Conservation (phyloP, 2,797 vertebrate genomes). For the Megalops cyprinoides region DNA sequence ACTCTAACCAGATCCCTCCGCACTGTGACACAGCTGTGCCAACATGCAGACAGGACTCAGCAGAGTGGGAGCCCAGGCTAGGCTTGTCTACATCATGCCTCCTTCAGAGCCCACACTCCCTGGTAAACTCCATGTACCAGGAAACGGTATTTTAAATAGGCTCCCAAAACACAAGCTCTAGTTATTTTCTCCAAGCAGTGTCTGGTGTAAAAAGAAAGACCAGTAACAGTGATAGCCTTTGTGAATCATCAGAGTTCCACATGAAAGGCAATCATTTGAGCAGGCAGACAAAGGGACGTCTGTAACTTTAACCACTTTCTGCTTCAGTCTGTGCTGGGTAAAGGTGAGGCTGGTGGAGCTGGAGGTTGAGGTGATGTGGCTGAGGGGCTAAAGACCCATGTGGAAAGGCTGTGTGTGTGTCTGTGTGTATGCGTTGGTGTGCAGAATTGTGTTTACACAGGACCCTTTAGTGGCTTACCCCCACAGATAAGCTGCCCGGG, state of each 20-base stretch:
- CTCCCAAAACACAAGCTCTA: slow-evolving; percentile 49
- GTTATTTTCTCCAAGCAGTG: slow-evolving; percentile 39
- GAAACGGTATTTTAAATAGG: slow-evolving; percentile 30
- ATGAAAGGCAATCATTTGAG: slow-evolving; percentile 15
- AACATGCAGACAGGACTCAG: too few relatives aligned
- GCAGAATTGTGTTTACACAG: slow-evolving; percentile 61
- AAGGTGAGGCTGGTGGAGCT: background rate
- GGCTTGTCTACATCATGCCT: slow-evolving; percentile 6
- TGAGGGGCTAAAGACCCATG: background rate
- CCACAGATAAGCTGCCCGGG: slow-evolving; percentile 74
- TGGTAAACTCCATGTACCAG: slow-evolving; percentile 32
- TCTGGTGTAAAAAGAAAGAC: slow-evolving; percentile 37
- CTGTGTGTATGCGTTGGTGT: background rate
- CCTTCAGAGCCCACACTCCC: background rate
- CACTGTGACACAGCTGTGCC: background rate
- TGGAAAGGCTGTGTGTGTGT: background rate
- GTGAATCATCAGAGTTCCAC: slow-evolving; percentile 52
- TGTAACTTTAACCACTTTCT: slow-evolving; percentile 14
- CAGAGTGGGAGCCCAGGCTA: too few relatives aligned
- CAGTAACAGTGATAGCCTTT: slow-evolving; percentile 41
- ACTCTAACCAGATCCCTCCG: background rate
- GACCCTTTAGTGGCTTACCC: slow-evolving; percentile 61
- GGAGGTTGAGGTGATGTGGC: too few relatives aligned
- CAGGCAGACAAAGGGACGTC: slow-evolving; percentile 45
- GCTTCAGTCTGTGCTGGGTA: slow-evolving; percentile 34